Evolutionary conservation across 1,140 invertebrate species (phyloP), one percentile per base, ranked within the genome.

Genomic region (Hydropsyche tenuis): DNA sequence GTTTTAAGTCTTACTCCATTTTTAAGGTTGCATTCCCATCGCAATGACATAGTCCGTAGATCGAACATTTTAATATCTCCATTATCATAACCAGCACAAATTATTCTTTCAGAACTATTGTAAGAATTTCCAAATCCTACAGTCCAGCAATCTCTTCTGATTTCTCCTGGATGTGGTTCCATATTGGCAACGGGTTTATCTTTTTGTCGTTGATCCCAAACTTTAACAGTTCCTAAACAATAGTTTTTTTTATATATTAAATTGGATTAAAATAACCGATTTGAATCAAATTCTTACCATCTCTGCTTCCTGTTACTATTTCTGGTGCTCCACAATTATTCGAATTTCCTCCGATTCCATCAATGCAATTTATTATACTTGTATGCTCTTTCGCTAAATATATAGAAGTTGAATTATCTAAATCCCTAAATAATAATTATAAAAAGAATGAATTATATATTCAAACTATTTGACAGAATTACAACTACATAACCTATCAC

Each of bases 11-110:
- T 81, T 85, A 94, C 93, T 73, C 96, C 97, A 89, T 97, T 98
- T 81, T 94, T 96, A 1, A 98, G 81, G 83, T 97, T 97, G 30
- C 91, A 92, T 81, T 98, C 95, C 96, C 96, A 98, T 78, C 89
- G 85, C 0, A 97, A 80, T 4, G 88, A 85, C 91, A 97, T 95
- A 12, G 88, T 89, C 77, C 90, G 88, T n/a, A 99, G 84, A 85
- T 98, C 96, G 83, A 97, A 98, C 82, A 98, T 88, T 86, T 98
- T 98, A 0, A 99, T 83, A 82, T 99, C 97, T 0, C 97, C 97
- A 85, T 98, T 99, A 80, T 99, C 96, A 82, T 97, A 99, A 2
- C 96, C 97, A 45, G 96, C 92, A 73, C 90, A 91, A 0, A 98
- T 89, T 70, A 94, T 87, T 70, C 96, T 86, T 79, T 98, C 96